Base-by-base conservation (phyloP, 2,797 vertebrate species). In the Anguilla obscura region DNA sequence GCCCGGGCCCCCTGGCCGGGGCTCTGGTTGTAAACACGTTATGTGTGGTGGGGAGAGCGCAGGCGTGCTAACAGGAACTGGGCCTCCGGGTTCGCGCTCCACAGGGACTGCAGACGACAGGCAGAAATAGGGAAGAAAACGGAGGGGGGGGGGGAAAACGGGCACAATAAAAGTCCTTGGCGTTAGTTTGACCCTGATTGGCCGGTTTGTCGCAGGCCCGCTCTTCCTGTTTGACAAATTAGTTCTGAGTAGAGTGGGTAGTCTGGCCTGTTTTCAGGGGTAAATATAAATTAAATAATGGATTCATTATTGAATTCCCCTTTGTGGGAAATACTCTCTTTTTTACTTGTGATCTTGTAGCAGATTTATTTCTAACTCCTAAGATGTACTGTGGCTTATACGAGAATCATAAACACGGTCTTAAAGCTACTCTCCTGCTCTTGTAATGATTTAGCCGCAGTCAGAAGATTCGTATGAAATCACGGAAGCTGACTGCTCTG, bases 21-120 rank as follows among this genome's bases (percentile, higher is more conserved):
- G 71, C 71, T 16, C 88, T 88, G 80, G 87, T 94, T 94, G 93
- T 94, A 93, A 95, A 95, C 93, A 94, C 93, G 93, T 95, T 93
- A 94, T 92, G 91, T 94, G 93, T 94, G 93, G 92, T 45, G 79
- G 89, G 63, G 83, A 89, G 90, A 54, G 33, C 30, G 40, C 88
- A 89, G 84, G 86, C 85, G 87, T 60, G 52, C 58, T 84, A 79
- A 14, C 12, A 14, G 74, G 3, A 80, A 54, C 48, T 88, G 87
- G 87, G 50, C 76, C 85, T 89, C 54, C 85, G 79, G 48, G 89
- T 91, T 90, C 84, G 79, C 89, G 56, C 88, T 90, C 90, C 60
- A 76, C 63, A 56, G 84, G 84, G 27, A 69, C 82, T 56, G 84
- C 56, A 83, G 86, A 52, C 86, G 63, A 88, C 88, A 50, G 33